Conservation (phyloP, 2,888 invertebrate species). For the Tiliacea citrago region DNA sequence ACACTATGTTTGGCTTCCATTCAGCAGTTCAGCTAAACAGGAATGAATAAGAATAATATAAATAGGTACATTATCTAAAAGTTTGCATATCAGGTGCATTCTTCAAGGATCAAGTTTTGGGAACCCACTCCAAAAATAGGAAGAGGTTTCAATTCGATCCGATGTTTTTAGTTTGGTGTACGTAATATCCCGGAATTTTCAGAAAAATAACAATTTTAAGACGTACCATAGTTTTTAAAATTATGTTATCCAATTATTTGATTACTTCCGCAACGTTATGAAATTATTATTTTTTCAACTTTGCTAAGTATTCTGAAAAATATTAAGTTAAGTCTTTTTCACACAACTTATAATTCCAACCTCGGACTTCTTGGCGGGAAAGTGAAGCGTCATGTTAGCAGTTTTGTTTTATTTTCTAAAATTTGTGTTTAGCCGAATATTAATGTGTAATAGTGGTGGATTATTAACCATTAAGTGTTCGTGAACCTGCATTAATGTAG, state of each 20-base stretch:
- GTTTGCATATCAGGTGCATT: too few species aligned
- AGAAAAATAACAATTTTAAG: background rate
- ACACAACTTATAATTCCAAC: background rate
- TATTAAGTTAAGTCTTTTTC: background rate
- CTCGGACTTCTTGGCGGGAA: too few species aligned
- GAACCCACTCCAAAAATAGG: background rate
- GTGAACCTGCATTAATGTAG: too few species aligned
- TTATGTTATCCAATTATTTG: background rate
- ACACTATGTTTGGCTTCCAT: background rate
- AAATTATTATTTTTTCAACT: background rate
- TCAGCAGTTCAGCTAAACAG: background rate
- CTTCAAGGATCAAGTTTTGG: background rate
- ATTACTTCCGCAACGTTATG: background rate
- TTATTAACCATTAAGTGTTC: too few species aligned
- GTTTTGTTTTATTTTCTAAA: too few species aligned
- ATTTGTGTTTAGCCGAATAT: too few species aligned
- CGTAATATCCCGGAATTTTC: background rate
- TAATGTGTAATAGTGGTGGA: too few species aligned
- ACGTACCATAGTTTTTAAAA: background rate
- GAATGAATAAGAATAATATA: too few species aligned
- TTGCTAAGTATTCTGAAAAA: background rate
- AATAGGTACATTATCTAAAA: constrained; percentile 2
- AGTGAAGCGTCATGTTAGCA: too few species aligned
- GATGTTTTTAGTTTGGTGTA: background rate
- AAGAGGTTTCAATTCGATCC: background rate